Conservation (phyloP, 1,140 invertebrate species). For the Macrobrachium rosenbergii region DNA sequence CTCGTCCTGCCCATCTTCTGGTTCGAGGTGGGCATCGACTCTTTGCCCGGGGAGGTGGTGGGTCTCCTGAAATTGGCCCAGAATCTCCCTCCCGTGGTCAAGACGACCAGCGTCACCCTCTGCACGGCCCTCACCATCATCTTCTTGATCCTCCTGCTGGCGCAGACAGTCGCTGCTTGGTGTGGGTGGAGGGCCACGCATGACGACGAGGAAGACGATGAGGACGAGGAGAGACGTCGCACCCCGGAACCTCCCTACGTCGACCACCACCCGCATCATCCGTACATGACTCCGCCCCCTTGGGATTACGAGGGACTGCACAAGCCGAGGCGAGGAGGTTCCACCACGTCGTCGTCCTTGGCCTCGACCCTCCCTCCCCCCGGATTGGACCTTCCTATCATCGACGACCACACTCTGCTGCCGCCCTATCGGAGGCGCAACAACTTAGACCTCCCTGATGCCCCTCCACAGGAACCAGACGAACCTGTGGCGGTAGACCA, state of each 20-base stretch:
- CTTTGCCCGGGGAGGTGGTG: conserved; percentile 61
- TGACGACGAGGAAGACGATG: conserved; percentile 7
- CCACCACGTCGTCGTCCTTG: conserved; percentile 1
- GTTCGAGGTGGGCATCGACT: conserved; percentile 66
- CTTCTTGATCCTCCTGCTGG: conserved; percentile 64
- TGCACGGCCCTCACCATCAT: conserved; percentile 61
- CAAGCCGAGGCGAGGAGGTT: conserved; percentile 44
- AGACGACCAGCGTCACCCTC: conserved; percentile 60
- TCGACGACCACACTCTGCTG: conserved; percentile 54
- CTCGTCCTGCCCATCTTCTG: conserved; percentile 64
- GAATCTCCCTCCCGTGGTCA: conserved; percentile 63
- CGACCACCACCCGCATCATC: conserved; percentile 31
- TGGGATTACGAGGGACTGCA: conserved; percentile 52
- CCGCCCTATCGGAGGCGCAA: conserved; percentile 50
- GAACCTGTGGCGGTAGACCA: conserved; percentile 33
- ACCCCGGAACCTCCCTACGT: conserved; percentile 12
- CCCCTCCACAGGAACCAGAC: conserved; percentile 2
- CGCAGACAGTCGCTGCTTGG: conserved; percentile 59
- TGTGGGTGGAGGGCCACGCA: conserved; percentile 43
- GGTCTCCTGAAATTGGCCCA: conserved; percentile 64
- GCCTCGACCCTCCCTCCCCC: conserved; percentile 21
- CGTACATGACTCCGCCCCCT: conserved; percentile 14
- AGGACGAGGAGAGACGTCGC: background rate
- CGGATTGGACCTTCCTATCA: conserved; percentile 46
- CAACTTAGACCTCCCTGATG: conserved; percentile 1